Evolutionary conservation across 64 coral and sea anemone genomes (phyloP).

Genomic region (Pocillopora damicornis): DNA sequence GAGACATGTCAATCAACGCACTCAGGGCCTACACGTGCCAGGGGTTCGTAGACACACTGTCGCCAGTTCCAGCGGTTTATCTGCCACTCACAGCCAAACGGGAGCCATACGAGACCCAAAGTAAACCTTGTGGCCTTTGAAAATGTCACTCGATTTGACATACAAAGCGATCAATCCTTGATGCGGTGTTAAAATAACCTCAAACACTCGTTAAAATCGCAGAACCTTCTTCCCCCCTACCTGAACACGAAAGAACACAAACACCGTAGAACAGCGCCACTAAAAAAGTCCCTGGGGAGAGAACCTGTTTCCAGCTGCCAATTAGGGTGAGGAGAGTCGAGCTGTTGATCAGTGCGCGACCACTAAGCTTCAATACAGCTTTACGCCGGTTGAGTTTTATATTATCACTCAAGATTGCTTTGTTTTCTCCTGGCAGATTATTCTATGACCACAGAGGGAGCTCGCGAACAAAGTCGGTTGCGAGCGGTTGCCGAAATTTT

Average conservation of each 20-base stretch:
- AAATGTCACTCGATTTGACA: conserved; percentile 28
- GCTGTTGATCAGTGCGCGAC: not conserved
- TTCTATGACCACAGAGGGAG: not conserved
- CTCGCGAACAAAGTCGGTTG: not conserved
- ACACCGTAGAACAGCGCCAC: conserved; percentile 17
- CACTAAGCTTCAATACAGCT: conserved; percentile 11
- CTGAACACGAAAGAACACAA: conserved; percentile 15
- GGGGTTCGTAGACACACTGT: conserved; percentile 71
- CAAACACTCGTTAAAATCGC: not conserved
- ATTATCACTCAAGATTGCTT: conserved; percentile 33
- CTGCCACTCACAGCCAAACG: conserved; percentile 45
- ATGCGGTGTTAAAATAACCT: not conserved
- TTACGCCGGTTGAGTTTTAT: not conserved
- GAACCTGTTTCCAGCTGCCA: conserved; percentile 18
- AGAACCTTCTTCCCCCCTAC: not conserved
- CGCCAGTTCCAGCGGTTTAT: conserved; percentile 84
- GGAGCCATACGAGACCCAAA: conserved; percentile 26
- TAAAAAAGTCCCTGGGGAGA: conserved; percentile 51
- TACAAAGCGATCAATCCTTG: not conserved
- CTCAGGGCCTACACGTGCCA: conserved; percentile 66
- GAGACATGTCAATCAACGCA: conserved; percentile 79
- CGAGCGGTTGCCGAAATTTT: not conserved
- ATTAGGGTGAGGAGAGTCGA: conserved; percentile 14
- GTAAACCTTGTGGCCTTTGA: conserved; percentile 43
- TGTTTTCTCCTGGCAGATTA: conserved; percentile 8